A percentile compares a stretch with the other conserved stretches of the same genome.
Evolutionary conservation across 2,797 vertebrate species (phyloP).

Genomic region (Triplophysa bombifrons): DNA sequence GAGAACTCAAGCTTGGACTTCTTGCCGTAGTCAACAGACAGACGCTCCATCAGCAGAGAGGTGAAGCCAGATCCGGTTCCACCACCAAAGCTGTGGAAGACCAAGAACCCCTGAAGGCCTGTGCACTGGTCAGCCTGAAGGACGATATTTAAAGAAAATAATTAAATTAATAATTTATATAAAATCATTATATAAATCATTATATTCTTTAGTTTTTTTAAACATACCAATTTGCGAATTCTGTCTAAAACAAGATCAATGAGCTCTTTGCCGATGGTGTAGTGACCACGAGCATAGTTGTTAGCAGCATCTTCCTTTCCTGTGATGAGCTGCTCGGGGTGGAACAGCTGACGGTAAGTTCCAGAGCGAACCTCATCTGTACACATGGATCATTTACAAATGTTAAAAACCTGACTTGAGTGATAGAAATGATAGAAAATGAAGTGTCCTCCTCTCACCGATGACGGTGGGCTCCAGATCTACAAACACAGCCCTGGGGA

Average conservation of each 20-base stretch:
- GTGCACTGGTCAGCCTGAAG: conserved; percentile 71
- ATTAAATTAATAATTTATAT: too few relatives aligned
- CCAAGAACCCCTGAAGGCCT: conserved; percentile 73
- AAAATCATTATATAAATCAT: too few relatives aligned
- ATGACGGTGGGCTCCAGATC: conserved; percentile 83
- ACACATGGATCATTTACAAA: background rate
- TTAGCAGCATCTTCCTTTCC: conserved; percentile 62
- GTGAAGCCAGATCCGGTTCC: conserved; percentile 82
- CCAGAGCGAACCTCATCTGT: conserved; percentile 60
- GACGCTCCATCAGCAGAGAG: conserved; percentile 84
- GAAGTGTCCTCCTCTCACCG: conserved; percentile 63
- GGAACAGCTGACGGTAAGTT: conserved; percentile 61
- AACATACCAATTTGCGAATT: conserved; percentile 58
- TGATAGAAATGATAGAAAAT: background rate
- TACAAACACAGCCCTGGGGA: conserved; percentile 83
- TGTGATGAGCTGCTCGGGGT: conserved; percentile 64
- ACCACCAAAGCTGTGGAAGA: conserved; percentile 68
- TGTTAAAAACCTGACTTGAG: background rate
- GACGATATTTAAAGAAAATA: conserved; percentile 19
- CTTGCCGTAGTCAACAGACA: conserved; percentile 82
- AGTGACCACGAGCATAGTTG: conserved; percentile 63
- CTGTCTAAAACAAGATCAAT: conserved; percentile 63
- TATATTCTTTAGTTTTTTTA: background rate
- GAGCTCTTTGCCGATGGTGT: conserved; percentile 63
- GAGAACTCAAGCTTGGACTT: conserved; percentile 71